Conservation (phyloP, 2,113 vertebrate species). For the Pogonocichla stellata region DNA sequence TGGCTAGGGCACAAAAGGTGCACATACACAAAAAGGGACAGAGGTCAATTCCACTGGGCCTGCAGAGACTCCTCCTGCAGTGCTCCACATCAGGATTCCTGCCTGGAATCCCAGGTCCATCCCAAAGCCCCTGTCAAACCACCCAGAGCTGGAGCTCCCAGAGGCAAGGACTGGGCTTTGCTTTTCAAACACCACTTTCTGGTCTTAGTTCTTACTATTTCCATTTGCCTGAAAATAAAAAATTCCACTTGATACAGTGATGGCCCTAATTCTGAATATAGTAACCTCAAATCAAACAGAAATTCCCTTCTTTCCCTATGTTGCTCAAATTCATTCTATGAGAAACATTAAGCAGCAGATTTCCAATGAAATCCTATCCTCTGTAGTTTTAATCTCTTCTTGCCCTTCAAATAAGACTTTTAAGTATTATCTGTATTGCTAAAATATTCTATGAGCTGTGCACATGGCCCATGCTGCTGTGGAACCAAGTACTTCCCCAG, state of each 20-base stretch:
- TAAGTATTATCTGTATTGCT: constrained; percentile 31
- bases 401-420: constrained; percentile 42
- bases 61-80: not conserved
- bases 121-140: not conserved
- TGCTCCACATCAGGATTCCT: not conserved
- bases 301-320: not conserved
- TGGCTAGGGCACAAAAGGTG: not conserved
- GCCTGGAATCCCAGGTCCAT: not conserved
- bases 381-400: constrained; percentile 56
- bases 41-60: rapidly evolving
- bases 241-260: not conserved
- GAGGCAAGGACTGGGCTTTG: not conserved
- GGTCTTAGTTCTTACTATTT: not conserved
- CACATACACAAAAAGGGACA: not conserved
- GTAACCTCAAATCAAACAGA: not conserved
- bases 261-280: not conserved
- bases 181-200: not conserved
- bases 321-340: not conserved
- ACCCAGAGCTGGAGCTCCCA: not conserved
- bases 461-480: not conserved
- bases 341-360: constrained; percentile 4
- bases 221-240: not conserved
- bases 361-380: constrained; percentile 31
- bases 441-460: constrained; percentile 17
- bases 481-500: not conserved